Conservation (phyloP, 2,888 invertebrate genomes). For the Sabatieria punctata region DNA sequence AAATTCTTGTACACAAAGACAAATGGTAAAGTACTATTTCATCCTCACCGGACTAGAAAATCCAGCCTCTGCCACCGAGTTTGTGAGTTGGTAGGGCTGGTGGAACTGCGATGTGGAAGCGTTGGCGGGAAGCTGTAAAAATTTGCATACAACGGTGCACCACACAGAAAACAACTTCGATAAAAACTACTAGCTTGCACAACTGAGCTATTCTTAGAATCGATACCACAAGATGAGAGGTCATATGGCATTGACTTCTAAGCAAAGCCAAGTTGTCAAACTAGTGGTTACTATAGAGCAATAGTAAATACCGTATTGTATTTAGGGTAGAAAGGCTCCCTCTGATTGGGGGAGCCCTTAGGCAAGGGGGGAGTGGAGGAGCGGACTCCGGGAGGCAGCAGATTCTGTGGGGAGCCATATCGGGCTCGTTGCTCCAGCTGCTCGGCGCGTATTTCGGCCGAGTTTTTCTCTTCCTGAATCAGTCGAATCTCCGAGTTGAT, state of each 20-base stretch:
- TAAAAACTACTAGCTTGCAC: not conserved
- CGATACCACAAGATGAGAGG: not conserved
- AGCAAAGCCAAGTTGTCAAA: not conserved
- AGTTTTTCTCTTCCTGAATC: slow-evolving; percentile 66
- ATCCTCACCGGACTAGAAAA: not conserved
- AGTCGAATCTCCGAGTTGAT: slow-evolving; percentile 92
- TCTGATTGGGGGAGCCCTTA: not conserved
- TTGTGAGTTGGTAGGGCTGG: slow-evolving; percentile 2
- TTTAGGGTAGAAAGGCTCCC: slow-evolving; percentile 21
- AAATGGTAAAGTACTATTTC: not conserved
- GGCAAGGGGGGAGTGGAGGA: not conserved
- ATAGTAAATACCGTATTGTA: slow-evolving; percentile 62
- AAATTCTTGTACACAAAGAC: not conserved
- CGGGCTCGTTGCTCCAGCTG: slow-evolving; percentile 72
- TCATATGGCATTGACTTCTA: not conserved
- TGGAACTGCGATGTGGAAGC: slow-evolving; percentile 73
- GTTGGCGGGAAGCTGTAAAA: slow-evolving; percentile 50
- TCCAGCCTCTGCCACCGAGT: not conserved
- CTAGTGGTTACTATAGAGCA: slow-evolving; percentile 14
- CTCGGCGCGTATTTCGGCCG: slow-evolving; percentile 79
- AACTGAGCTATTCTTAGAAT: not conserved
- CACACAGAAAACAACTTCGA: not conserved
- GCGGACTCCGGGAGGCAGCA: not conserved
- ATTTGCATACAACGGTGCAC: too few relatives aligned
- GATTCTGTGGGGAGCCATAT: slow-evolving; percentile 10